Base-by-base conservation (phyloP, 2,113 vertebrate species). In the Passer montanus region DNA sequence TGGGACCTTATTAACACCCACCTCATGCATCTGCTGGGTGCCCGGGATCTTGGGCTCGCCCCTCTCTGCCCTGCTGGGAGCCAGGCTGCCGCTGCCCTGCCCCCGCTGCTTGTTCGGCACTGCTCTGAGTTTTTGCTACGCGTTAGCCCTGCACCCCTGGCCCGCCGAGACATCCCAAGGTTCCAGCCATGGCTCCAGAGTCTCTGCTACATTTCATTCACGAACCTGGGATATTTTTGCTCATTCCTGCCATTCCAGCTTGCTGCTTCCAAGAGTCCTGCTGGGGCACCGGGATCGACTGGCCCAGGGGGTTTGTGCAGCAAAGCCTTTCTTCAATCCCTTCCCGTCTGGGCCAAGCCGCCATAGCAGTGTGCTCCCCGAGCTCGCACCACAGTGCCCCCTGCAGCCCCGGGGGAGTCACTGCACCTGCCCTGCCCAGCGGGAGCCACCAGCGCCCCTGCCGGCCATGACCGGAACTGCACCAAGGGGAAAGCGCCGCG, bases 71-170 rank as follows among this genome's bases (percentile, higher is more conserved):
- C 16, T 60, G 16, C 35, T 27, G 35, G 24, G 58, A 37, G 58
- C 5, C 2, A 2, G 35, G 16, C 23, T 27, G 35, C 58, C 1
- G 4, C 58, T 37, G 24, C 3, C 35, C 35, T 4, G 2, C 4
- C 24, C 58, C 35, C 2, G 5, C 24, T 8, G 10, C 23, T 17
- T 37, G 23, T 60, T 12, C 4, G 7, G 24, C 35, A 27, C 35
- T 60, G 23, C 15, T 60, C 35, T 2, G 2, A 60, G 16, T 60
- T 60, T 26, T 27, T 4, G 0, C 23, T 18, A 18, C 5, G 3
- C 1, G 2, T 17, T 18, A 37, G n/a, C 58, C 11, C 35, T 1
- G 5, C n/a, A 27, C 15, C 24, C 58, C 15, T 1, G 5, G 23
- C 35, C 58, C 37, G 24, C 58, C 4, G 2, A 60, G 15, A 27